Evolutionary conservation across 2,113 vertebrate genomes (phyloP).

Genomic region (Pantherophis guttatus): DNA sequence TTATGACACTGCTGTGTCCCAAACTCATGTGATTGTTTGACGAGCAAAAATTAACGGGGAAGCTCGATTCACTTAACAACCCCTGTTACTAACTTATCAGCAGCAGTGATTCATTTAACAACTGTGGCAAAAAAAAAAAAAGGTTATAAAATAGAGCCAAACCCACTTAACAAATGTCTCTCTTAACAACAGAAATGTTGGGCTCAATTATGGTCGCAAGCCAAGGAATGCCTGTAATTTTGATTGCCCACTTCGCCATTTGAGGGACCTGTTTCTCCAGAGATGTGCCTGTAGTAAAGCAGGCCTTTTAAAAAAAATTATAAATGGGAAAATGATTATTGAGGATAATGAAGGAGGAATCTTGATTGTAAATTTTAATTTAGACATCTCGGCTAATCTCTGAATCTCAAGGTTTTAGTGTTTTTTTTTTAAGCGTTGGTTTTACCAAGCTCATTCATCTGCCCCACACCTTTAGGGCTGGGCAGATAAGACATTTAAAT

Average conservation of each 20-base stretch:
- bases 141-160: neutral
- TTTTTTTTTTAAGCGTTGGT: neutral
- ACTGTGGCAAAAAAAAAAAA: too few species aligned
- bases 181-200: neutral
- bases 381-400: constrained; percentile 19
- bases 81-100: neutral
- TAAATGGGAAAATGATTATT: neutral
- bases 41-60: neutral
- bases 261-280: neutral
- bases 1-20: neutral
- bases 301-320: neutral
- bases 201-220: neutral
- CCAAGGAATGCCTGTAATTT: neutral
- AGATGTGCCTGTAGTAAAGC: neutral
- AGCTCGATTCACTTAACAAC: neutral
- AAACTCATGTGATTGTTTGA: neutral
- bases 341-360: neutral
- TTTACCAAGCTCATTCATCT: constrained; percentile 18
- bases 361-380: constrained; percentile 20
- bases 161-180: neutral
- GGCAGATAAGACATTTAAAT: constrained; percentile 18
- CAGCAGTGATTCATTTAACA: neutral
- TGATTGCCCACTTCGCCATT: neutral
- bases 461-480: neutral
- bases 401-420: neutral